These are phyloP conservation scores for Tinea trinotella DNA, from an alignment of 2,888 invertebrate genomes.

Conservation along the genomic window DNA sequence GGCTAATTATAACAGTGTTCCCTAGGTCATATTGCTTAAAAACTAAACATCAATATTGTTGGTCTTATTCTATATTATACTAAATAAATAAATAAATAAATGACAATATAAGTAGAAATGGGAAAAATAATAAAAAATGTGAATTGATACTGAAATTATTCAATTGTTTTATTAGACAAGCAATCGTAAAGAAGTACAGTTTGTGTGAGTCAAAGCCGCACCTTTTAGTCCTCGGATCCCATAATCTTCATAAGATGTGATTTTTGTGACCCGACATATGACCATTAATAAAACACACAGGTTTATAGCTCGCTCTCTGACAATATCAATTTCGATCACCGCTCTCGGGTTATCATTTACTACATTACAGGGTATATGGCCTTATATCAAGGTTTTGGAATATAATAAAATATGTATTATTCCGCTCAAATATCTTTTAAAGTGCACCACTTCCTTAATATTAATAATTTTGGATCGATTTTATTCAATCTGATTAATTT, in stretches of 20 bases:
- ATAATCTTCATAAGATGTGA: conserved; percentile 42
- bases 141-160: conserved; percentile 27
- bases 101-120: too few species aligned
- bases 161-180: conserved; percentile 60
- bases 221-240: conserved; percentile 28
- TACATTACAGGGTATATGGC: conserved; percentile 32
- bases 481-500: conserved; percentile 11
- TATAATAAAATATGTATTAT: conserved; percentile 13
- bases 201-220: conserved; percentile 32
- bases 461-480: background rate
- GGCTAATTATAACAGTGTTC: too few species aligned
- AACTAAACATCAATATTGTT: too few species aligned
- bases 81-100: too few species aligned
- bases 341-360: conserved; percentile 26
- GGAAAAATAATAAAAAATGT: background rate
- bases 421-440: background rate
- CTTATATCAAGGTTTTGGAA: conserved; percentile 31
- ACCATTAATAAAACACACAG: conserved; percentile 35
- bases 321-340: conserved; percentile 30
- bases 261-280: conserved; percentile 45
- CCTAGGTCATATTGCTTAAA: too few species aligned
- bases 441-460: background rate
- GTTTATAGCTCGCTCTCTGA: conserved; percentile 20
- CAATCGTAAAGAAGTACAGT: conserved; percentile 41
- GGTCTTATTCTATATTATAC: too few species aligned